A percentile compares a stretch with the other conserved stretches of the same genome.
Conservation (phyloP, 1,140 invertebrate genomes). For the Cyrtorhinus lividipennis region DNA sequence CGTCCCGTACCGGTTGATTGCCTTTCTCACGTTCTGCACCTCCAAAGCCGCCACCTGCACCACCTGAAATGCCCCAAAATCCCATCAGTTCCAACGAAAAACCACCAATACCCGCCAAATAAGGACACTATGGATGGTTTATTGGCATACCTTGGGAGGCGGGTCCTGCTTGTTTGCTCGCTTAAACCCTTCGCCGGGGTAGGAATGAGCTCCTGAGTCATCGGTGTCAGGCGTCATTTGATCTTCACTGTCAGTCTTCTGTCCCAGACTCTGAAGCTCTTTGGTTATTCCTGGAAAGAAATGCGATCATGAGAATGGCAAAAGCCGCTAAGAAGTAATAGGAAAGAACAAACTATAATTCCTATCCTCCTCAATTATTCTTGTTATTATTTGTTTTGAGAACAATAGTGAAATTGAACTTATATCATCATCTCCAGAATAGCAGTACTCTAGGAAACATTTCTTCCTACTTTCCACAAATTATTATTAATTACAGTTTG, state of each 20-base stretch:
- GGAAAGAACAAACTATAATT: slow-evolving; percentile 22
- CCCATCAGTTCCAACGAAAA: no score
- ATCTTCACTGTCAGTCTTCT: slow-evolving; percentile 39
- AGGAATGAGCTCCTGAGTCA: slow-evolving; percentile 39
- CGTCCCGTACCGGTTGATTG: slow-evolving; percentile 93
- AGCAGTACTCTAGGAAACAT: no score
- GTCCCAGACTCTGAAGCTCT: slow-evolving; percentile 33
- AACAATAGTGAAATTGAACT: no score
- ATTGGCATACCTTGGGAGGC: slow-evolving; percentile 29
- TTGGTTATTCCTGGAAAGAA: slow-evolving; percentile 31
- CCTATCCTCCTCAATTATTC: no score
- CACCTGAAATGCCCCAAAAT: slow-evolving; percentile 32
- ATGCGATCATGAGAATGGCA: no score
- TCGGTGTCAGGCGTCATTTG: slow-evolving; percentile 49
- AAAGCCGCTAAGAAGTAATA: slow-evolving; percentile 18
- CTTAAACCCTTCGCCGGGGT: slow-evolving; percentile 31
- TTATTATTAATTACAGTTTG: no score
- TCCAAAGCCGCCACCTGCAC: slow-evolving; percentile 75
- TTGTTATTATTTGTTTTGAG: no score
- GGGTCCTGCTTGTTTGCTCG: slow-evolving; percentile 17
- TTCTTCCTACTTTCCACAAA: no score
- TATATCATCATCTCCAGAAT: no score
- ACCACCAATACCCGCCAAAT: no score
- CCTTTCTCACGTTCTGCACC: slow-evolving; percentile 90
- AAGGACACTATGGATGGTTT: no score